Evolutionary conservation across 2,888 invertebrate genomes (phyloP), one percentile per base, ranked within the genome.

Genomic region (Drosophila picticornis): DNA sequence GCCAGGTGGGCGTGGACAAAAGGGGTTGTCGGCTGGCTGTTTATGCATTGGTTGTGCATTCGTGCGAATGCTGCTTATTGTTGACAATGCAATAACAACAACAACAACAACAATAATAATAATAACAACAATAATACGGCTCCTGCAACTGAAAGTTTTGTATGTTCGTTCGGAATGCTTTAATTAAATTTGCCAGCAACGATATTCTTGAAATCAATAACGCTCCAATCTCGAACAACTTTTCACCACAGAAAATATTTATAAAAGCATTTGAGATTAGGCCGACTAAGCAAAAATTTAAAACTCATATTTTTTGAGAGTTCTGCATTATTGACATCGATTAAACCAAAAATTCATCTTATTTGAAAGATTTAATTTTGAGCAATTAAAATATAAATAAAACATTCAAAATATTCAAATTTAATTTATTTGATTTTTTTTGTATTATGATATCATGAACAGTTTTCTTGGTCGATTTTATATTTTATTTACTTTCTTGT

Each of bases 41-140:
- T 81, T 77, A 80, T 79, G 83, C 80, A 69, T 69, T 69, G 68
- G 38, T 22, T 72, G 73, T 61, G 64, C 81, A 68, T 29, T 77
- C 60, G 67, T 58, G 81, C 60, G 77, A 63, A 80, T 68, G 70
- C 64, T 79, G 80, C 75, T 82, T 73, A 80, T 77, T 81, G 81
- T 81, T 81, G 83, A 77, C 83, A 83, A 83, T 74, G 81, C 68
- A 81, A 64, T 74, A 76, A 65, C 80, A 80, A 68, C 68, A 81
- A 69, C 50, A 72, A 64, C 48, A 68, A 40, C 71, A 77, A 55
- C n/a, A 63, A n/a, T 66, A 62, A 50, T 51, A 63, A 60, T 61
- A 57, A 61, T 60, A 75, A 58, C 67, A 67, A 61, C 65, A 77
- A 73, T 66, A 69, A 53, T 62, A 67, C 55, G 58, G 68, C 72